A percentile compares a stretch with the other conserved stretches of the same genome.
Conservation (phyloP, 2,113 vertebrate genomes). For the Piaya cayana region DNA sequence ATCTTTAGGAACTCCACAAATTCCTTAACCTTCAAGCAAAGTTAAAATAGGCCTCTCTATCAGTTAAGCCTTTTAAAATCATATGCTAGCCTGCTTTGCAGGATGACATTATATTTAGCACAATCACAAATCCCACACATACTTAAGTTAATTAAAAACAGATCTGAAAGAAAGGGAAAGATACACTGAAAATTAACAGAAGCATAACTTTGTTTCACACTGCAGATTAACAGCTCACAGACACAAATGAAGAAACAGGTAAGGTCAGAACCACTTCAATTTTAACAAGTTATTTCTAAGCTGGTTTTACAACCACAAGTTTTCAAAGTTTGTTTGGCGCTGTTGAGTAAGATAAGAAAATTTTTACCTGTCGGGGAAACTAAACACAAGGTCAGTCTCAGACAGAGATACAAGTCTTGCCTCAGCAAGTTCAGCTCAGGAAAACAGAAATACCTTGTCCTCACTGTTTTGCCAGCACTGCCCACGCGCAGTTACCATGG, state of each 20-base stretch:
- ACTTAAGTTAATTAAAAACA: neutral
- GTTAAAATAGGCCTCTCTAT: neutral
- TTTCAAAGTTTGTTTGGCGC: neutral
- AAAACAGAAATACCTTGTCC: conserved; percentile 5
- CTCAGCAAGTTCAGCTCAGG: conserved; percentile 30
- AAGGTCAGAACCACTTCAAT: neutral
- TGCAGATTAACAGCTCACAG: neutral
- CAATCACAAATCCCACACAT: neutral
- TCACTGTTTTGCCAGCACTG: conserved; percentile 10
- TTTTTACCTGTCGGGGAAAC: conserved; percentile 14
- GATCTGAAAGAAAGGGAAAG: neutral
- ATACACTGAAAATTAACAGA: neutral
- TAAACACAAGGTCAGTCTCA: neutral
- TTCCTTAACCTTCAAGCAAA: neutral
- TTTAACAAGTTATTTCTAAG: neutral
- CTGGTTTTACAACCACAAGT: neutral
- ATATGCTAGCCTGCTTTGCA: neutral
- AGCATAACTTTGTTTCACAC: neutral
- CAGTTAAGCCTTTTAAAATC: neutral
- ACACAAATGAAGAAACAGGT: neutral
- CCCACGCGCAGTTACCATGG: neutral
- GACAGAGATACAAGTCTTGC: neutral
- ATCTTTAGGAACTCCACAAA: neutral
- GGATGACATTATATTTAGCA: neutral
- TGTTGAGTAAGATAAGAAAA: neutral